phyloP scores from a whole-genome alignment of 2,888 invertebrate species.

The Sthenelais limicola region DNA sequence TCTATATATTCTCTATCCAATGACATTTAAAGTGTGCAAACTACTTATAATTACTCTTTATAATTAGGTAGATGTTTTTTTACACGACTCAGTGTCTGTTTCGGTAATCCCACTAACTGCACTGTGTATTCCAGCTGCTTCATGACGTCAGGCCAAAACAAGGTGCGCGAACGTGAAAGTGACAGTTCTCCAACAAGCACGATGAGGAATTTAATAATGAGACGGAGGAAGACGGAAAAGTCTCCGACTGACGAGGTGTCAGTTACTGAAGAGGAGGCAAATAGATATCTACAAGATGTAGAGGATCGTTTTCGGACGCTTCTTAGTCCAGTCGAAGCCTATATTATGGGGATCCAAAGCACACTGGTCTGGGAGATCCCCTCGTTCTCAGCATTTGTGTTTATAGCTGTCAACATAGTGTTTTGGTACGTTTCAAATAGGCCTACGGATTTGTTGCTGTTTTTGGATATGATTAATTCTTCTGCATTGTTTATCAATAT shows the following conservation, averaged over 20 bases:
- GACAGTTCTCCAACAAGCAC: slow-evolving; percentile 28
- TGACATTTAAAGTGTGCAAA: no score
- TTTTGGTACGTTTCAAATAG: slow-evolving; percentile 72
- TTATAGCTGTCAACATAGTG: slow-evolving; percentile 66
- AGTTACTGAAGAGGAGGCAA: slow-evolving; percentile 37
- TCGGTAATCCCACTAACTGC: no score
- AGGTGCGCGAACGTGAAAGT: slow-evolving; percentile 23
- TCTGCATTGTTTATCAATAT: no score
- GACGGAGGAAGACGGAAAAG: slow-evolving; percentile 30
- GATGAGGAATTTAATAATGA: slow-evolving; percentile 35
- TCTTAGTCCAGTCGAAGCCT: slow-evolving; percentile 67
- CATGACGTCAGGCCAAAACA: slow-evolving; percentile 44
- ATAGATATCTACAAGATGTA: slow-evolving; percentile 42
- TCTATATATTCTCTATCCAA: no score
- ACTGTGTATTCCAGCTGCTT: no score
- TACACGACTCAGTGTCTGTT: no score
- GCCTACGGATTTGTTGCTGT: no score
- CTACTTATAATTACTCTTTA: no score
- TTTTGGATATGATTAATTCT: no score
- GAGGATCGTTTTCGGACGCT: slow-evolving; percentile 56
- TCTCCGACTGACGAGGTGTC: slow-evolving; percentile 27
- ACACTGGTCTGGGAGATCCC: slow-evolving; percentile 72
- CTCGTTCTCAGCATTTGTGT: slow-evolving; percentile 63
- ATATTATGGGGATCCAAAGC: slow-evolving; percentile 69
- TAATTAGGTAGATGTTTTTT: no score